Percentiles rank a stretch among this genome's conserved stretches.
Evolutionary conservation across 2,888 invertebrate genomes (phyloP).

Genomic region (Slavum lentiscoides): DNA sequence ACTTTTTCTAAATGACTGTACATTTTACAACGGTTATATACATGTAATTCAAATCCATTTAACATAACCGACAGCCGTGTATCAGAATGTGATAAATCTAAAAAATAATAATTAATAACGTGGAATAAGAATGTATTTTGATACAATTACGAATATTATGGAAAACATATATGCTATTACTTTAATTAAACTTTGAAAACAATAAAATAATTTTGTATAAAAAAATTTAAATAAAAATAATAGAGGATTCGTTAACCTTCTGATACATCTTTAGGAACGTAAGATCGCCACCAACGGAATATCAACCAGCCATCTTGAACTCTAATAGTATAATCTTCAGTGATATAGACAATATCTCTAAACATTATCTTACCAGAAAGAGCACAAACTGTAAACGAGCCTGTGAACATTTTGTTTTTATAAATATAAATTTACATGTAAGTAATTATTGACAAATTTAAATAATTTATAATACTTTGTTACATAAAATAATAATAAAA

Average conservation of each 20-base stretch:
- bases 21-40: conserved; percentile 87
- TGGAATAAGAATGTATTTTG: neutral
- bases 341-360: conserved; percentile 90
- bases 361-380: conserved; percentile 98
- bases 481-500: neutral
- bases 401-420: conserved; percentile 62
- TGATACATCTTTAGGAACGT: conserved; percentile 90
- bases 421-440: neutral
- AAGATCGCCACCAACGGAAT: conserved; percentile 97
- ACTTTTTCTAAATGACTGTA: conserved; percentile 85
- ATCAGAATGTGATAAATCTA: conserved; percentile 93
- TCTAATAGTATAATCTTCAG: conserved; percentile 88
- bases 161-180: neutral
- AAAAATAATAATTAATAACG: conserved; percentile 54
- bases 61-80: conserved; percentile 84
- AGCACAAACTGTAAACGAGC: conserved; percentile 93
- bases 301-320: conserved; percentile 96
- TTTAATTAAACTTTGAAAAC: neutral
- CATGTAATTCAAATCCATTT: conserved; percentile 92
- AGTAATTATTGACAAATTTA: neutral
- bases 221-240: neutral
- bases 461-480: neutral
- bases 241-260: conserved; percentile 70
- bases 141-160: neutral
- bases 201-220: neutral